These are phyloP conservation scores for Galbula dea DNA, from an alignment of 2,113 vertebrate genomes.

Conservation along the genomic window DNA sequence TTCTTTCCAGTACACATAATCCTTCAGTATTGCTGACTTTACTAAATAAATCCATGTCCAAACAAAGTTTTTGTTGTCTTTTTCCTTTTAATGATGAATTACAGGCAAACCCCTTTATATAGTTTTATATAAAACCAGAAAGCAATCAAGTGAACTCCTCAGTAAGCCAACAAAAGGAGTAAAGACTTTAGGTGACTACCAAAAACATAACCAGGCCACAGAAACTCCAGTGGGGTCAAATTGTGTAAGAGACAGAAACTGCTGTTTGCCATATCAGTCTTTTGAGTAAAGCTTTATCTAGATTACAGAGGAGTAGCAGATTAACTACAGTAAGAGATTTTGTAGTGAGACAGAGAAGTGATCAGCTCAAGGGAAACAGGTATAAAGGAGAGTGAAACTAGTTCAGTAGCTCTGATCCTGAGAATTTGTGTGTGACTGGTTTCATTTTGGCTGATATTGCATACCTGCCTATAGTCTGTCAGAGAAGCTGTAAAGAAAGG, in stretches of 20 bases:
- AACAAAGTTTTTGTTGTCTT: background rate
- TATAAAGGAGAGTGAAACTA: background rate
- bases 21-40: background rate
- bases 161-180: background rate
- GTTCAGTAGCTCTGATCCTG: background rate
- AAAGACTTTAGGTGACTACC: background rate
- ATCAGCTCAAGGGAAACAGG: background rate
- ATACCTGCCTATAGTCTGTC: background rate
- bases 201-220: background rate
- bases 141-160: background rate
- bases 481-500: background rate
- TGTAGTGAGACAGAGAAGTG: background rate
- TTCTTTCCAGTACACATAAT: background rate
- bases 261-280: background rate
- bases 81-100: background rate
- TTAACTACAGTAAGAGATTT: background rate
- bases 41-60: background rate
- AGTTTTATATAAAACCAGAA: background rate
- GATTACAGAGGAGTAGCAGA: background rate
- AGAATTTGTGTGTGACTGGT: background rate
- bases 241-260: background rate
- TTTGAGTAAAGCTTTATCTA: background rate
- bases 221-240: background rate
- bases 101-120: background rate
- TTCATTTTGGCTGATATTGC: background rate